phyloP scores from a whole-genome alignment of 35 echinoderm and acorn worm genomes.

The Heliocidaris tuberculata region DNA sequence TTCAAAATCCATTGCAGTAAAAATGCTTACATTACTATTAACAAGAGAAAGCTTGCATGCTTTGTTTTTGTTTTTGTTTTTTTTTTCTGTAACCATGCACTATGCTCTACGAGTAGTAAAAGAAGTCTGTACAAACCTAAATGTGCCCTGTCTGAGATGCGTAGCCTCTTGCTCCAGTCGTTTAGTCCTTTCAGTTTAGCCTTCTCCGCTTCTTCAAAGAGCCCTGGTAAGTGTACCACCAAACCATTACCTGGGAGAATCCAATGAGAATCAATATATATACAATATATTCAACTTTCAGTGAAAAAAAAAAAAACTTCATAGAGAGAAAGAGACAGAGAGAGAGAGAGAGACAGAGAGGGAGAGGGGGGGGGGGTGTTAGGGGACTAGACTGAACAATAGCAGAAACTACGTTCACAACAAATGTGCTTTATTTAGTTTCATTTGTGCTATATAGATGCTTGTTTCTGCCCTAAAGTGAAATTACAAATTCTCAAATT shows the following conservation, averaged over 20 bases:
- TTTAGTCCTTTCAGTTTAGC: slow-evolving; percentile 70
- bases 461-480: neutral
- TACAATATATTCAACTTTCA: neutral
- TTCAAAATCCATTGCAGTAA: neutral
- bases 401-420: neutral
- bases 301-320: neutral
- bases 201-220: slow-evolving; percentile 93
- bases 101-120: no score
- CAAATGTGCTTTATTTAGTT: neutral
- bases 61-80: no score
- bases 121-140: slow-evolving; percentile 61
- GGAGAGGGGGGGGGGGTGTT: neutral
- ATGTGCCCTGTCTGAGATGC: slow-evolving; percentile 92
- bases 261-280: neutral
- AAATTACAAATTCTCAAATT: no score
- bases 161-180: slow-evolving; percentile 72
- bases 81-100: neutral
- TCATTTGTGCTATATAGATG: neutral
- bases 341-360: neutral
- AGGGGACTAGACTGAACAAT: neutral
- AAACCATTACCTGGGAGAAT: slow-evolving; percentile 83
- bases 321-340: neutral
- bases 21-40: neutral
- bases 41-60: neutral
- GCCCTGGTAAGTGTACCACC: slow-evolving; percentile 87